A percentile compares a stretch with the other conserved stretches of the same genome.
phyloP scores from a whole-genome alignment of 2,113 vertebrate genomes.

The Thunnus maccoyii region DNA sequence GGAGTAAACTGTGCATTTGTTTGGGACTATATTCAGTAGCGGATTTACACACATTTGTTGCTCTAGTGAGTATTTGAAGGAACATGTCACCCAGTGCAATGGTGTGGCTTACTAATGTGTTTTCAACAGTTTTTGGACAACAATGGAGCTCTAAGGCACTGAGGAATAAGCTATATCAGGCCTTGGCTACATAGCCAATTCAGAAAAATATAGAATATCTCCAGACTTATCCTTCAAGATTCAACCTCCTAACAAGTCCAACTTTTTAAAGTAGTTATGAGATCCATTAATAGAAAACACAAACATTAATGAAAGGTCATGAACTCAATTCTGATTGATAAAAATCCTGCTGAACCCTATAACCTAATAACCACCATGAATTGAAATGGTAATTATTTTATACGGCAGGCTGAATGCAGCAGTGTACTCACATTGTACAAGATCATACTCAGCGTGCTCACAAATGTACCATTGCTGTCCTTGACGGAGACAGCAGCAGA shows the following conservation, averaged over 20 bases:
- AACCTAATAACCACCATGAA: neutral
- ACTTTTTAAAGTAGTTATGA: too few relatives aligned
- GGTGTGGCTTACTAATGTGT: too few relatives aligned
- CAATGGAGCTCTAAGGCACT: too few relatives aligned
- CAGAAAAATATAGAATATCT: too few relatives aligned
- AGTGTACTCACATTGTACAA: slow-evolving; percentile 94
- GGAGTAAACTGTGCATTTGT: neutral
- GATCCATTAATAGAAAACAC: neutral
- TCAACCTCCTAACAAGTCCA: too few relatives aligned
- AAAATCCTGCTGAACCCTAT: neutral
- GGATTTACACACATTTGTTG: neutral
- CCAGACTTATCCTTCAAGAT: neutral
- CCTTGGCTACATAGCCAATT: too few relatives aligned
- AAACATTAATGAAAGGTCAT: neutral
- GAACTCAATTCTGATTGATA: neutral
- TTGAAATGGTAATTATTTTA: neutral
- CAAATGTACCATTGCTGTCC: slow-evolving; percentile 97
- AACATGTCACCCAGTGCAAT: too few relatives aligned
- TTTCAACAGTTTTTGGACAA: too few relatives aligned
- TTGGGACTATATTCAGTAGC: neutral
- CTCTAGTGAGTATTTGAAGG: neutral
- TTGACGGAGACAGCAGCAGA: slow-evolving; percentile 95
- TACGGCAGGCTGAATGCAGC: neutral
- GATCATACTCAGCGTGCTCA: slow-evolving; percentile 96
- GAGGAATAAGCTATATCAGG: too few relatives aligned